Conservation (phyloP, 2,888 invertebrate species). For the Amiota mariae region DNA sequence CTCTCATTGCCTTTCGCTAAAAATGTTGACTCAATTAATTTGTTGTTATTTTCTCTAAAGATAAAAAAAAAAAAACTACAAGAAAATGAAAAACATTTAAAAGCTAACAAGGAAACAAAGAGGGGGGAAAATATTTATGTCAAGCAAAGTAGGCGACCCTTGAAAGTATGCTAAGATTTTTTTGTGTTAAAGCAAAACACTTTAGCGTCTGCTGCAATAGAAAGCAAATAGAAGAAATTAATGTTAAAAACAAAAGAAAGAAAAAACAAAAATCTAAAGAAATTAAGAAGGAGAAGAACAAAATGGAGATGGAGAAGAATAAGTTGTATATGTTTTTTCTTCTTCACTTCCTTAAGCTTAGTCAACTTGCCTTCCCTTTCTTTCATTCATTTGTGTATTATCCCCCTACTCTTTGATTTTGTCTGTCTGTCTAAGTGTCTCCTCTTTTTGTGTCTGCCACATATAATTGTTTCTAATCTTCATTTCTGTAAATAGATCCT, state of each 20-base stretch:
- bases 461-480: constrained; percentile 45
- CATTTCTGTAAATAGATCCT: constrained; percentile 24
- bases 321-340: no score
- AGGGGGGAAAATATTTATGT: no score
- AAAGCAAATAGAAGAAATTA: no score
- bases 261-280: no score
- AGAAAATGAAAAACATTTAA: constrained; percentile 8
- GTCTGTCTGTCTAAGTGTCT: constrained; percentile 24
- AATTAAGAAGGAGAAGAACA: no score
- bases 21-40: constrained; percentile 46
- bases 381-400: background rate
- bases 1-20: constrained; percentile 5
- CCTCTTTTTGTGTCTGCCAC: constrained; percentile 22
- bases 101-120: background rate
- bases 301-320: no score
- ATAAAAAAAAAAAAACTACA: constrained; percentile 17
- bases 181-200: no score
- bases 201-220: no score
- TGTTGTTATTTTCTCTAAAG: constrained; percentile 10
- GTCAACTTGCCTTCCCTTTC: no score
- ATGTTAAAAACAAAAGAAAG: no score
- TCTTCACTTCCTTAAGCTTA: no score
- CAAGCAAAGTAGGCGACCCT: constrained; percentile 16
- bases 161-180: constrained; percentile 42
- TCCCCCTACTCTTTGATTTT: background rate